phyloP scores from a whole-genome alignment of 1,140 invertebrate genomes.

The Caerostris darwini region DNA sequence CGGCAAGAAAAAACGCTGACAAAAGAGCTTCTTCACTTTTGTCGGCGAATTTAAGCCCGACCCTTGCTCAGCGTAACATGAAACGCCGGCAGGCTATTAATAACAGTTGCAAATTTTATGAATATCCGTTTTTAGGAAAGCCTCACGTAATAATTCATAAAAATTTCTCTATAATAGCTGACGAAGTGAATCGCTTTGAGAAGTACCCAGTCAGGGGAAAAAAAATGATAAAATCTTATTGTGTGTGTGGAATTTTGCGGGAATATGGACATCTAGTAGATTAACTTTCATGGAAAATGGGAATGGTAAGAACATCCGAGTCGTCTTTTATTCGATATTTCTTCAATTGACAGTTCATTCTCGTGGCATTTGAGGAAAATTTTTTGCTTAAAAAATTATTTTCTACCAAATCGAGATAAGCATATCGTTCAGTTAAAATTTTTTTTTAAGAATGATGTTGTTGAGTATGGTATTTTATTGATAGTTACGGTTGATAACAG shows the following conservation, averaged over 20 bases:
- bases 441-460: no score
- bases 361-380: neutral
- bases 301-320: neutral
- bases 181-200: constrained; percentile 29
- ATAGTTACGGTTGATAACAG: no score
- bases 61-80: constrained; percentile 49
- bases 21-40: constrained; percentile 69
- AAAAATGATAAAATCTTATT: constrained; percentile 3
- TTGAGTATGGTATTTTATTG: no score
- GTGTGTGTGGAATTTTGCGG: neutral
- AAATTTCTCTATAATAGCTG: constrained; percentile 40
- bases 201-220: neutral
- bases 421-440: no score
- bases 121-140: constrained; percentile 44
- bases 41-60: constrained; percentile 64
- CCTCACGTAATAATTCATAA: constrained; percentile 41
- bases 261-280: neutral
- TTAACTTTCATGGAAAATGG: neutral
- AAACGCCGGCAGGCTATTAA: constrained; percentile 32
- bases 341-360: neutral
- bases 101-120: constrained; percentile 52
- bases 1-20: constrained; percentile 65
- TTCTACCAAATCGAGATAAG: no score
- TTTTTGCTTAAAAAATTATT: no score
- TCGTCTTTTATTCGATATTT: neutral